phyloP scores from a whole-genome alignment of 2,113 vertebrate species.

The Pterophyllum scalare region DNA sequence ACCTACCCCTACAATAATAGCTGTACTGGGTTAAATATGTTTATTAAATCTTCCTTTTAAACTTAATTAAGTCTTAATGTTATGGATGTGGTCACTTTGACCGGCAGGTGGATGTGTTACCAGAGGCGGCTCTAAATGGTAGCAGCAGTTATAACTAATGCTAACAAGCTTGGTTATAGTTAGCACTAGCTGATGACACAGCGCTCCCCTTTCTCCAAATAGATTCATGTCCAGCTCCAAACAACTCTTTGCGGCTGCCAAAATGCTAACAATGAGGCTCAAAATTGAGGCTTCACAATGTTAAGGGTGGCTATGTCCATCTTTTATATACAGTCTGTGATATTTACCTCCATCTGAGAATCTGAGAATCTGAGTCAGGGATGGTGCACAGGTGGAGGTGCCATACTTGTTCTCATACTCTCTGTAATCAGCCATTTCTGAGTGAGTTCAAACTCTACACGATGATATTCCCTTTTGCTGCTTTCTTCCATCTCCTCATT shows the following conservation, averaged over 20 bases:
- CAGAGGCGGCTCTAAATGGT: background rate
- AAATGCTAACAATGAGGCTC: no score
- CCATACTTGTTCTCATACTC: background rate
- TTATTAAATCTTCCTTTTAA: background rate
- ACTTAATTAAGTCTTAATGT: background rate
- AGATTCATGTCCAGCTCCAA: background rate
- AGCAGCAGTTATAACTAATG: background rate
- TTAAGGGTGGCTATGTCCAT: background rate
- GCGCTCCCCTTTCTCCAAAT: background rate
- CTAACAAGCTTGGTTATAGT: background rate
- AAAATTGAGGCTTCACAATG: no score
- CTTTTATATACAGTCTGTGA: background rate
- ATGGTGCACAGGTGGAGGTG: background rate
- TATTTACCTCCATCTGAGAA: background rate
- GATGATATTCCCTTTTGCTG: background rate
- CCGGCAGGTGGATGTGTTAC: background rate
- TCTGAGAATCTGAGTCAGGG: background rate
- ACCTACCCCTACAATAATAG: background rate
- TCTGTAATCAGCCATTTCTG: conserved; percentile 4
- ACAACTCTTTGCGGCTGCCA: background rate
- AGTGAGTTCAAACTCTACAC: background rate
- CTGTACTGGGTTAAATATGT: background rate
- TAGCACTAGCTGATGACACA: background rate
- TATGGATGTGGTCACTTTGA: rapidly evolving
- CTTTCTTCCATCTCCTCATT: background rate